Percentiles rank a stretch among this genome's conserved stretches.
Conservation (phyloP, 2,888 invertebrate species). For the Oligia latruncula region DNA sequence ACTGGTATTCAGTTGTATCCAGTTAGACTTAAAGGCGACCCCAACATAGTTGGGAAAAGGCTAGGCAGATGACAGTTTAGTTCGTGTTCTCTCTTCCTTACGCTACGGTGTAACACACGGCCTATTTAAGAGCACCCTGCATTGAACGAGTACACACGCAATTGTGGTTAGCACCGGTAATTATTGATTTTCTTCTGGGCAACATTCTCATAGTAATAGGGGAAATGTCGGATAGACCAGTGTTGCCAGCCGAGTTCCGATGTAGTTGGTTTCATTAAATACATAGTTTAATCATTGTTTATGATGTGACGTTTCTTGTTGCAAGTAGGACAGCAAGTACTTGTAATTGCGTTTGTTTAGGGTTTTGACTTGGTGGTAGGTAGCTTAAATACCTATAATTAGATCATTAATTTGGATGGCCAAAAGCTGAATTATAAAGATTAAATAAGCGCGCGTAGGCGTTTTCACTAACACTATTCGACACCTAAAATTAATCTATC, state of each 20-base stretch:
- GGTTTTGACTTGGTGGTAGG: not conserved
- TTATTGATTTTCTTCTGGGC: slow-evolving; percentile 78
- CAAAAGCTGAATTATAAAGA: too few relatives aligned
- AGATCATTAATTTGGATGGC: not conserved
- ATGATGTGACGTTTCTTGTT: slow-evolving; percentile 34
- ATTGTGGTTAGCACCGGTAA: slow-evolving; percentile 74
- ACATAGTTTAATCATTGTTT: slow-evolving; percentile 51
- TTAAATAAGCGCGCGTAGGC: too few relatives aligned
- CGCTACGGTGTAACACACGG: slow-evolving; percentile 64
- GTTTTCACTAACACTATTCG: not conserved
- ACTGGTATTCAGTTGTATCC: too few relatives aligned
- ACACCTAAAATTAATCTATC: too few relatives aligned
- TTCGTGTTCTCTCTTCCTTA: slow-evolving; percentile 6
- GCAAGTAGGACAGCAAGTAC: not conserved
- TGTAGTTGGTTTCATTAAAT: slow-evolving; percentile 44
- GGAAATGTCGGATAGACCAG: slow-evolving; percentile 58
- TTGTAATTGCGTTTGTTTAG: slow-evolving; percentile 2
- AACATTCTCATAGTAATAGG: slow-evolving; percentile 66
- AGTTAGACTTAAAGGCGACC: too few relatives aligned
- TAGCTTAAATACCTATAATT: not conserved
- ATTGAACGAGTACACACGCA: slow-evolving; percentile 70
- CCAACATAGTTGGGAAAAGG: too few relatives aligned
- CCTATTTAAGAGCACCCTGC: slow-evolving; percentile 68
- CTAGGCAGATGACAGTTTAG: too few relatives aligned
- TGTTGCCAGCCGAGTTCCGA: slow-evolving; percentile 50